These are phyloP conservation scores for Rapana venosa DNA, from an alignment of 2,888 invertebrate species.

Conservation along the genomic window DNA sequence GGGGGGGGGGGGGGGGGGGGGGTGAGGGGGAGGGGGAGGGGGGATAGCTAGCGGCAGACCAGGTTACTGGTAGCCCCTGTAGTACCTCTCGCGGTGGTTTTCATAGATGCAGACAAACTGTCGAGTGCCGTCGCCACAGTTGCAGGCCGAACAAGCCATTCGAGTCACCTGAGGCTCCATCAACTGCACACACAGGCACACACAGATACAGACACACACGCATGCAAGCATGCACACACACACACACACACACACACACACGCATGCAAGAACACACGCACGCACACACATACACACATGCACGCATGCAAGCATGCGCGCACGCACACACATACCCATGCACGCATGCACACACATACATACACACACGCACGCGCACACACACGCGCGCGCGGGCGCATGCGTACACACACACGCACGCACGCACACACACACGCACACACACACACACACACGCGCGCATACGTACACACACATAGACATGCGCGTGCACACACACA, in stretches of 20 bases:
- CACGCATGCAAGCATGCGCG: neutral
- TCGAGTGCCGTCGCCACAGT: slow-evolving; percentile 46
- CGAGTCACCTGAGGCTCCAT: slow-evolving; percentile 34
- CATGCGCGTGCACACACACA: neutral
- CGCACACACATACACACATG: too few relatives aligned
- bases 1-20: neutral
- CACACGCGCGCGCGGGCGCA: neutral
- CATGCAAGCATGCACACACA: neutral
- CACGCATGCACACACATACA: neutral
- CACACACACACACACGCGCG: neutral
- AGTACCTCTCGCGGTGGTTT: slow-evolving; percentile 34
- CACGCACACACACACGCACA: neutral
- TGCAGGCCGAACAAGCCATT: slow-evolving; percentile 46
- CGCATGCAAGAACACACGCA: too few relatives aligned
- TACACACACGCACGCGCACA: neutral
- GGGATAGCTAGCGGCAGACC: neutral
- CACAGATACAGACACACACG: neutral
- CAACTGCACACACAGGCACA: slow-evolving; percentile 33
- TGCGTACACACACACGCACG: neutral
- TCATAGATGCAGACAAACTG: slow-evolving; percentile 51
- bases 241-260: too few relatives aligned
- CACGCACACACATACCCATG: neutral
- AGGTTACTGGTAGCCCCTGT: neutral
- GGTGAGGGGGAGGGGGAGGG: neutral
- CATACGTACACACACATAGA: neutral